These are phyloP conservation scores for Volucella inanis DNA, from an alignment of 2,888 invertebrate species.

Conservation along the genomic window DNA sequence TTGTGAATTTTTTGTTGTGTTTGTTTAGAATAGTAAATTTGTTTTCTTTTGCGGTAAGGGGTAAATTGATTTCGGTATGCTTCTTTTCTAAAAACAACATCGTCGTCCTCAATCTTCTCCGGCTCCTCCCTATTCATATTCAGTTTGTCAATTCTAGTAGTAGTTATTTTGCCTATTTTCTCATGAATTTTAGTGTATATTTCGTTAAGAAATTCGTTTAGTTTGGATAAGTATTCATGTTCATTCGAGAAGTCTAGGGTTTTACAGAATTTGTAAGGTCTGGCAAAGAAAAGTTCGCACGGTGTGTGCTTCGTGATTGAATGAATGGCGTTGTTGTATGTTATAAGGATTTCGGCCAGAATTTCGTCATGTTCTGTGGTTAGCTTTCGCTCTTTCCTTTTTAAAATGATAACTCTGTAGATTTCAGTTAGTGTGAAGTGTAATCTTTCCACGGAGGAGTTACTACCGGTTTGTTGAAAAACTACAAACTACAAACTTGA, in stretches of 20 bases:
- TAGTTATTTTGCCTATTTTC: slow-evolving; percentile 21
- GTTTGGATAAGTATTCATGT: too few relatives aligned
- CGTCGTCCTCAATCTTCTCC: slow-evolving; percentile 8
- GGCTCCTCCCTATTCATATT: slow-evolving; percentile 31
- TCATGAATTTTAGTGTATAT: slow-evolving; percentile 40
- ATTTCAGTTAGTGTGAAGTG: slow-evolving; percentile 63
- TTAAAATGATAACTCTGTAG: slow-evolving; percentile 55
- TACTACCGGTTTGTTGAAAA: slow-evolving; percentile 48
- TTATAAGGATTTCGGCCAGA: slow-evolving; percentile 47
- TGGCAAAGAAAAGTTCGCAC: too few relatives aligned
- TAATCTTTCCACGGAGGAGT: slow-evolving; percentile 26
- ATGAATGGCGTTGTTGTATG: slow-evolving; percentile 58
- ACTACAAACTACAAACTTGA: too few relatives aligned
- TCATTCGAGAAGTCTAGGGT: slow-evolving; percentile 5
- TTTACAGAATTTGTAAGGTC: slow-evolving; percentile 37
- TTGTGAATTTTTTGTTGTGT: slow-evolving; percentile 64
- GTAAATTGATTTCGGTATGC: slow-evolving; percentile 47
- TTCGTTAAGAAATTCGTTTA: slow-evolving; percentile 16
- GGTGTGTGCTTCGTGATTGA: slow-evolving; percentile 38
- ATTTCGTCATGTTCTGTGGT: slow-evolving; percentile 51
- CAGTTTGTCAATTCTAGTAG: slow-evolving; percentile 23
- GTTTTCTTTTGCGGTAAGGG: slow-evolving; percentile 30
- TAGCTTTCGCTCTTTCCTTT: too few relatives aligned
- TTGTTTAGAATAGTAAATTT: slow-evolving; percentile 46
- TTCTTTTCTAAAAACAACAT: slow-evolving; percentile 60